Evolutionary conservation across 2,797 vertebrate species (phyloP).

Genomic region (Eremophila alpestris): DNA sequence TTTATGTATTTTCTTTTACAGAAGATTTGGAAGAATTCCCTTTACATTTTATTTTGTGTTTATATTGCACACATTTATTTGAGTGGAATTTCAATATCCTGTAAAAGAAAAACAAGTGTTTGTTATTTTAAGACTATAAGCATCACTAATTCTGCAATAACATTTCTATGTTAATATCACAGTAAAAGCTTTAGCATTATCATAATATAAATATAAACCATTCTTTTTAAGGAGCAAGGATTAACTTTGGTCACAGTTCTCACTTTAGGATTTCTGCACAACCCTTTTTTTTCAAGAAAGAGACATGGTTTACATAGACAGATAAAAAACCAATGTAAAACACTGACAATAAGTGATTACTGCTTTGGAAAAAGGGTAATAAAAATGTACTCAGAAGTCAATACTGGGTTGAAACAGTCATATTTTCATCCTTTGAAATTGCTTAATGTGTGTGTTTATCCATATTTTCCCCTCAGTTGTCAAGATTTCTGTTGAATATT

Average conservation of each 20-base stretch:
- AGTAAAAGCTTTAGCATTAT: background rate
- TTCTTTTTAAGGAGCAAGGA: background rate
- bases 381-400: background rate
- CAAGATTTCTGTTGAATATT: background rate
- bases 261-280: background rate
- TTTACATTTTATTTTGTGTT: background rate
- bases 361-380: background rate
- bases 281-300: background rate
- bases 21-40: background rate
- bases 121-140: background rate
- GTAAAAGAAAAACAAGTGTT: slow-evolving; percentile 6
- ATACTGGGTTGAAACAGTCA: background rate
- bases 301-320: background rate
- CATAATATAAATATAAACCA: background rate
- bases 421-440: background rate
- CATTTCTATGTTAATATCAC: background rate
- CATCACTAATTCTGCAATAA: background rate
- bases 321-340: background rate
- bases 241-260: background rate
- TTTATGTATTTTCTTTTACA: slow-evolving; percentile 5
- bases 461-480: background rate
- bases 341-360: background rate
- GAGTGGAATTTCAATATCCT: background rate
- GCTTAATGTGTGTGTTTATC: background rate
- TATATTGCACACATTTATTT: background rate